These are phyloP conservation scores for Apostichopus japonicus DNA, from an alignment of 35 echinoderm and acorn worm species.

Conservation along the genomic window DNA sequence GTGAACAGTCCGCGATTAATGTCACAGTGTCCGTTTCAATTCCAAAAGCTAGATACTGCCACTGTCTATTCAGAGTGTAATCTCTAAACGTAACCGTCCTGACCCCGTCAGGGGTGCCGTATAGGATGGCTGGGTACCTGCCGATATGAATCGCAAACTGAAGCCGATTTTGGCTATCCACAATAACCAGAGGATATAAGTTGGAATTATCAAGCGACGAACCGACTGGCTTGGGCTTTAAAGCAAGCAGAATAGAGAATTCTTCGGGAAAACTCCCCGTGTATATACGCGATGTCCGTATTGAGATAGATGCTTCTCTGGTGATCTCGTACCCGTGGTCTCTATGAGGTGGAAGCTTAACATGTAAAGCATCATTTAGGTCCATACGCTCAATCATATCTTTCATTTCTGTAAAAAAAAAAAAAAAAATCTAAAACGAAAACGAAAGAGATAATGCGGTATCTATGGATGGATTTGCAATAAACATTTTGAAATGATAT, in stretches of 20 bases:
- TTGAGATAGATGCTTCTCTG: not conserved
- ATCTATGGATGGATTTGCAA: no score
- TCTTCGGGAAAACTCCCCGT: conserved; percentile 56
- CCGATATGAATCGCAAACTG: conserved; percentile 59
- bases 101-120: conserved; percentile 22
- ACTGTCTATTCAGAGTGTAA: conserved; percentile 59
- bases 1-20: conserved; percentile 65
- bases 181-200: conserved; percentile 63
- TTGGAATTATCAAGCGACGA: conserved; percentile 18
- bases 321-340: not conserved
- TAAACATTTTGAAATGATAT: no score
- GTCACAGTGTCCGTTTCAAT: conserved; percentile 58
- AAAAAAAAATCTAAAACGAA: not conserved
- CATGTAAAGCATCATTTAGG: not conserved
- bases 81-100: conserved; percentile 38
- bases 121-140: conserved; percentile 58
- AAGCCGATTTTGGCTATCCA: conserved; percentile 32
- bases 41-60: conserved; percentile 72
- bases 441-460: no score
- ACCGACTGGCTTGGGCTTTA: conserved; percentile 52
- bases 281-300: conserved; percentile 40
- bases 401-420: conserved; percentile 29
- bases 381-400: not conserved
- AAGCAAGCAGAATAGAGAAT: conserved; percentile 68
- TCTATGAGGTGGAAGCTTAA: not conserved